Evolutionary conservation across 2,888 invertebrate species (phyloP).

Genomic region (Blastobasis lacticolella): DNA sequence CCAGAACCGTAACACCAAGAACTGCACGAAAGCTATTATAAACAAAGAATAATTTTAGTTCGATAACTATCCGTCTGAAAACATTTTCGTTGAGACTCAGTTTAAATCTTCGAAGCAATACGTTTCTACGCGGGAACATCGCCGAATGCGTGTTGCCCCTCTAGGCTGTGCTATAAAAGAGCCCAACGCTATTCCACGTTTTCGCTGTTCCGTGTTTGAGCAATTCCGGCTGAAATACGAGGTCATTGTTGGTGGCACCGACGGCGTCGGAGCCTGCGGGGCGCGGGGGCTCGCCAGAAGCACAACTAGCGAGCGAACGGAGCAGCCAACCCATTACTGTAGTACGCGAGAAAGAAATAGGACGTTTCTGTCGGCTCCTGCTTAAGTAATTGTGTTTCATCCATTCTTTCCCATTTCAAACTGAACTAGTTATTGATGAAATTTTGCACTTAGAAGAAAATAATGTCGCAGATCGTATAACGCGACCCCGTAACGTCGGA

Average conservation of each 20-base stretch:
- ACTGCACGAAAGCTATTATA: too few relatives aligned
- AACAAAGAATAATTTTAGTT: too few relatives aligned
- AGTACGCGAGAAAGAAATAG: slow-evolving; percentile 68
- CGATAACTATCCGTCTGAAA: too few relatives aligned
- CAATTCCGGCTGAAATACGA: slow-evolving; percentile 73
- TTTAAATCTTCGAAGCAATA: too few relatives aligned
- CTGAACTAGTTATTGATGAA: slow-evolving; percentile 34
- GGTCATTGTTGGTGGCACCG: slow-evolving; percentile 72
- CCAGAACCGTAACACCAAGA: too few relatives aligned
- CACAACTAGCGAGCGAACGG: slow-evolving; percentile 31
- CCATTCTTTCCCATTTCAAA: slow-evolving; percentile 49
- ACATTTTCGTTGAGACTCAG: too few relatives aligned
- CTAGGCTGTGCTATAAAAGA: slow-evolving; percentile 23
- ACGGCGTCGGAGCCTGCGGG: slow-evolving; percentile 51
- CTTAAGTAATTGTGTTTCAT: slow-evolving; percentile 69
- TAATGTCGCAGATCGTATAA: slow-evolving; percentile 4
- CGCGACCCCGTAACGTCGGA: not conserved
- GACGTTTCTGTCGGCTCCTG: slow-evolving; percentile 61
- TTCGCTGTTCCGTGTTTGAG: slow-evolving; percentile 68
- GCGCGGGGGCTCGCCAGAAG: slow-evolving; percentile 33
- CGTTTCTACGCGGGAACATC: not conserved
- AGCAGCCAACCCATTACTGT: slow-evolving; percentile 63
- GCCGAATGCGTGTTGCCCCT: not conserved
- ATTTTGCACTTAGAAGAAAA: slow-evolving; percentile 22
- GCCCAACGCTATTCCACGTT: slow-evolving; percentile 54